Evolutionary conservation across 2,113 vertebrate species (phyloP).

Genomic region (Vidua macroura): DNA sequence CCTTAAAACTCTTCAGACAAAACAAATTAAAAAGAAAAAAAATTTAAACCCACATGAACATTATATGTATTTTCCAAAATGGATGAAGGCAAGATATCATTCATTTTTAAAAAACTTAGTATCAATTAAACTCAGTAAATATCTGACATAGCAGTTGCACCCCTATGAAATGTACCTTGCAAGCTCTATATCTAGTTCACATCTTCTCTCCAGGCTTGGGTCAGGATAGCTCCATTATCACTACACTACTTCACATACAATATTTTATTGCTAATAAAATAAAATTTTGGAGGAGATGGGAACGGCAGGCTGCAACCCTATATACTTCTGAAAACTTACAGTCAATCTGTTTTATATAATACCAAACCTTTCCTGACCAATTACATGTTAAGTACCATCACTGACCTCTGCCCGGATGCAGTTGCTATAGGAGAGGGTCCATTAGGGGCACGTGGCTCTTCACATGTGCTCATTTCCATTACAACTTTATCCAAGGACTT

Average conservation of each 20-base stretch:
- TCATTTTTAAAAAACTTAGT: neutral
- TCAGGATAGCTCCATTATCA: neutral
- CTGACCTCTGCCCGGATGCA: slow-evolving; percentile 94
- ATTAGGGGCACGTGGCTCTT: slow-evolving; percentile 93
- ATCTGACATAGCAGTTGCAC: neutral
- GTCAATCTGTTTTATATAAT: neutral
- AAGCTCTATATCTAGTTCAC: neutral
- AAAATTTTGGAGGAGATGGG: neutral
- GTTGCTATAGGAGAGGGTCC: slow-evolving; percentile 97
- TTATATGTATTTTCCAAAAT: neutral
- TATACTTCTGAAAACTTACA: neutral
- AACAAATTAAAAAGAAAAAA: neutral
- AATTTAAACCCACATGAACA: neutral
- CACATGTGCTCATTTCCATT: slow-evolving; percentile 99
- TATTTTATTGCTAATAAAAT: neutral
- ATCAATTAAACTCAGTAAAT: neutral
- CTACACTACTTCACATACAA: neutral
- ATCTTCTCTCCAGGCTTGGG: neutral
- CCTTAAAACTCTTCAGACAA: neutral
- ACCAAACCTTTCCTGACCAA: neutral
- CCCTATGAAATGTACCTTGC: neutral
- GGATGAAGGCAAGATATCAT: neutral
- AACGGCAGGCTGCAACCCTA: neutral
- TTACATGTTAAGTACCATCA: neutral
- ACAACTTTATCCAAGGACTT: slow-evolving; percentile 96